phyloP scores from a whole-genome alignment of 2,888 invertebrate genomes.

The Lasioglossum pauxillum region DNA sequence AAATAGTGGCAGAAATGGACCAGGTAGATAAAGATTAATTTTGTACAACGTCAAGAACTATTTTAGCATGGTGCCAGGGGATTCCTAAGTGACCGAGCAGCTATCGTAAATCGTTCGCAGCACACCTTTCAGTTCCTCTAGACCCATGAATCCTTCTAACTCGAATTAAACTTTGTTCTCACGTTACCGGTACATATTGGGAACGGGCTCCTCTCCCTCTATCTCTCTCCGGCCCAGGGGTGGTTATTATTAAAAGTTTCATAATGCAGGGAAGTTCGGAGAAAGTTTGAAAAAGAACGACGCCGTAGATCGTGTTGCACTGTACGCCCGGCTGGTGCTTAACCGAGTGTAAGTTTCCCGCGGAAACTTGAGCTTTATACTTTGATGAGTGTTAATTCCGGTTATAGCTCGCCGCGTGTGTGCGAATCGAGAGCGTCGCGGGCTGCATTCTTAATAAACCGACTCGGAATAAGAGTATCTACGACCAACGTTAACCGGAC shows the following conservation, averaged over 20 bases:
- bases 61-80: not conserved
- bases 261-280: not conserved
- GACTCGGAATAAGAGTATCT: not conserved
- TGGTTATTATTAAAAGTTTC: conserved; percentile 14
- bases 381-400: conserved; percentile 15
- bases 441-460: not conserved
- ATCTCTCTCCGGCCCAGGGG: not conserved
- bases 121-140: not conserved
- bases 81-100: not conserved
- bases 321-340: not conserved
- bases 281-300: conserved; percentile 6
- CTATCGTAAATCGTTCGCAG: not conserved
- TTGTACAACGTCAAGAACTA: not conserved
- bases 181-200: conserved; percentile 1
- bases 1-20: not conserved
- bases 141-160: not conserved
- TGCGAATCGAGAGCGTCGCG: not conserved
- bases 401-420: not conserved
- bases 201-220: not conserved
- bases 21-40: not conserved
- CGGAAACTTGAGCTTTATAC: conserved; percentile 15
- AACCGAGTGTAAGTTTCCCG: conserved; percentile 3
- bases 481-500: not conserved
- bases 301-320: not conserved
- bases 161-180: conserved; percentile 5